Percentiles rank a stretch among this genome's conserved stretches.
These are phyloP conservation scores for Pardosa pseudoannulata DNA, from an alignment of 2,888 invertebrate species.

Conservation along the genomic window DNA sequence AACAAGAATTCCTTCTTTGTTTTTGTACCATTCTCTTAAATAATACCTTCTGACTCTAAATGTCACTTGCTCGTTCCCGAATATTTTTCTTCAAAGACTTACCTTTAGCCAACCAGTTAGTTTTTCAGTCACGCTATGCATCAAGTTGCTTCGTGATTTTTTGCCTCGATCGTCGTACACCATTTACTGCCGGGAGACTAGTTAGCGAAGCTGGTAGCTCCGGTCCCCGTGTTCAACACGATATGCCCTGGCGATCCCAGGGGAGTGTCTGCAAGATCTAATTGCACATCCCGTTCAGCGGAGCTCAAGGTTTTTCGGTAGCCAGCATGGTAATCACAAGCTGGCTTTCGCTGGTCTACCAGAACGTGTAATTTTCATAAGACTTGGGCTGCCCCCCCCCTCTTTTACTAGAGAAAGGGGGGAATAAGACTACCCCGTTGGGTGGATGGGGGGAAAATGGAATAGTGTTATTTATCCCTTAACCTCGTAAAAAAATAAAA, in stretches of 20 bases:
- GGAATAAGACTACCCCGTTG: background rate
- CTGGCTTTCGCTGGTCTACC: background rate
- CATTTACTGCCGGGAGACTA: background rate
- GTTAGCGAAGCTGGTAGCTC: background rate
- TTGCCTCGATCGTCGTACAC: background rate
- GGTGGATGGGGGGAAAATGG: background rate
- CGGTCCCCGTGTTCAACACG: background rate
- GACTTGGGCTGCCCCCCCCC: background rate
- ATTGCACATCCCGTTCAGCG: constrained; percentile 29
- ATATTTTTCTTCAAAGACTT: too few species aligned
- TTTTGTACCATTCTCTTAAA: too few species aligned
- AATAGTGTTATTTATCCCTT: too few species aligned
- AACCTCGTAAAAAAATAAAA: background rate
- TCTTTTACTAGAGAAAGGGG: background rate
- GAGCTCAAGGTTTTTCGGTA: constrained; percentile 27
- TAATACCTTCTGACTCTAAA: too few species aligned
- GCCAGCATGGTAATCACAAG: constrained; percentile 52
- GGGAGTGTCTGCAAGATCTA: constrained; percentile 20
- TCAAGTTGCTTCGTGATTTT: too few species aligned
- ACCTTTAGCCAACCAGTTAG: too few species aligned
- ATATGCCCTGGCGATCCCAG: constrained; percentile 18
- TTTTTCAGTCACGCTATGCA: too few species aligned
- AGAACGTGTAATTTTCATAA: background rate
- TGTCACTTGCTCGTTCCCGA: too few species aligned
- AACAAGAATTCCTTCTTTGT: too few species aligned